Evolutionary conservation across 2,888 invertebrate species (phyloP).

Genomic region (Acanthosoma haemorrhoidale): DNA sequence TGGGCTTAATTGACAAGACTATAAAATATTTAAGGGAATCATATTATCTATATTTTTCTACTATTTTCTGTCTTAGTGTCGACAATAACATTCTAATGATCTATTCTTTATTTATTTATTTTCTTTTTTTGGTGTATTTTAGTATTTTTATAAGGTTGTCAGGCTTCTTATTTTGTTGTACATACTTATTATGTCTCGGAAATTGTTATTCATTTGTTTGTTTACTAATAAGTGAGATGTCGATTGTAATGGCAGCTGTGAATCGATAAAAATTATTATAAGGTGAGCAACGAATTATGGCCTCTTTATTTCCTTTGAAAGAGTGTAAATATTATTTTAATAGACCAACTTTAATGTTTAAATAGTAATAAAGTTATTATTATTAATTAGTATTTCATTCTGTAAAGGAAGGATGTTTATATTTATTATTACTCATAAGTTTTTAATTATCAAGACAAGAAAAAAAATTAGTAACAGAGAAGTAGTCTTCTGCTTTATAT

Average conservation of each 20-base stretch:
- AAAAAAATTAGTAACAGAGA: no score
- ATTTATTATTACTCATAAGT: not conserved
- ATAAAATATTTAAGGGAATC: not conserved
- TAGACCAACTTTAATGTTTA: not conserved
- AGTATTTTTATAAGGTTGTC: not conserved
- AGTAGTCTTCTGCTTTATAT: not conserved
- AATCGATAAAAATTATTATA: not conserved
- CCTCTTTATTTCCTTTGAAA: slow-evolving; percentile 7
- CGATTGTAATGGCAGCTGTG: not conserved
- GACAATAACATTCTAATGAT: not conserved
- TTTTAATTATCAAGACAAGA: not conserved
- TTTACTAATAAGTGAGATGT: not conserved
- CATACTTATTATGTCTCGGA: not conserved
- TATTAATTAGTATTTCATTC: not conserved
- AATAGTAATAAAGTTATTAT: no score
- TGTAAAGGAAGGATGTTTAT: not conserved
- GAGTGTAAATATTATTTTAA: not conserved
- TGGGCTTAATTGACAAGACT: not conserved
- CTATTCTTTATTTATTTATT: not conserved
- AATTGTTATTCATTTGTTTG: not conserved
- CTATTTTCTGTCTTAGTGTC: no score
- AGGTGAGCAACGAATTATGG: slow-evolving; percentile 20
- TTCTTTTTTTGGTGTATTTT: not conserved
- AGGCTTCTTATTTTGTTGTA: not conserved
- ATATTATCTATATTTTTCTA: not conserved